These are phyloP conservation scores for Coleophora deauratella DNA, from an alignment of 2,888 invertebrate genomes.

Conservation along the genomic window DNA sequence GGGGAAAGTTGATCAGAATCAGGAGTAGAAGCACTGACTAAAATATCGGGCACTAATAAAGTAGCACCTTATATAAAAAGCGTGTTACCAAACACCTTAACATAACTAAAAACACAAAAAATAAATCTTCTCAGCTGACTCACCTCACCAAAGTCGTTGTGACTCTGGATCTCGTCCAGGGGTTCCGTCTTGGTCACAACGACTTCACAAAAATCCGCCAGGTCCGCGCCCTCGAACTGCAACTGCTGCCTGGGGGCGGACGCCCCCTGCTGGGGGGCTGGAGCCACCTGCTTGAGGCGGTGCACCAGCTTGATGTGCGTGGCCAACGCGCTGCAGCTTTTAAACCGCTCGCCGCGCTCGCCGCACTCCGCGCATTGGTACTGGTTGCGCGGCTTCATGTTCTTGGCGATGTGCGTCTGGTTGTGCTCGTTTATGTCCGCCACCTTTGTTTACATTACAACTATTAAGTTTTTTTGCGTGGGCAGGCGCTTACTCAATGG, in stretches of 20 bases:
- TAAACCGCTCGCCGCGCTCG: constrained; percentile 48
- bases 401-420: constrained; percentile 49
- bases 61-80: too few species aligned
- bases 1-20: too few species aligned
- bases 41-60: too few species aligned
- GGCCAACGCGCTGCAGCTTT: constrained; percentile 52
- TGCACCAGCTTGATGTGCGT: constrained; percentile 63
- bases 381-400: constrained; percentile 56
- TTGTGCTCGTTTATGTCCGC: constrained; percentile 59
- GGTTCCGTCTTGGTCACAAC: constrained; percentile 72
- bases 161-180: constrained; percentile 63
- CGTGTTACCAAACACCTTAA: too few species aligned
- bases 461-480: too few species aligned
- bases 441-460: too few species aligned
- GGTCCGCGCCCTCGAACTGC: constrained; percentile 28
- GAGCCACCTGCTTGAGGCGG: constrained; percentile 36
- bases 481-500: too few species aligned
- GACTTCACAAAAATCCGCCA: constrained; percentile 74
- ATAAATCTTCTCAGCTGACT: too few species aligned
- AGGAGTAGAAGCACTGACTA: too few species aligned
- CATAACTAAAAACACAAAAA: too few species aligned
- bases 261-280: constrained; percentile 32
- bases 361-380: constrained; percentile 61
- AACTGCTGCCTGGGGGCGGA: constrained; percentile 18
- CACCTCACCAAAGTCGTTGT: constrained; percentile 63